Percentiles rank a stretch among this genome's conserved stretches.
These are phyloP conservation scores for Philereme transversata DNA, from an alignment of 2,888 invertebrate species.

Conservation along the genomic window DNA sequence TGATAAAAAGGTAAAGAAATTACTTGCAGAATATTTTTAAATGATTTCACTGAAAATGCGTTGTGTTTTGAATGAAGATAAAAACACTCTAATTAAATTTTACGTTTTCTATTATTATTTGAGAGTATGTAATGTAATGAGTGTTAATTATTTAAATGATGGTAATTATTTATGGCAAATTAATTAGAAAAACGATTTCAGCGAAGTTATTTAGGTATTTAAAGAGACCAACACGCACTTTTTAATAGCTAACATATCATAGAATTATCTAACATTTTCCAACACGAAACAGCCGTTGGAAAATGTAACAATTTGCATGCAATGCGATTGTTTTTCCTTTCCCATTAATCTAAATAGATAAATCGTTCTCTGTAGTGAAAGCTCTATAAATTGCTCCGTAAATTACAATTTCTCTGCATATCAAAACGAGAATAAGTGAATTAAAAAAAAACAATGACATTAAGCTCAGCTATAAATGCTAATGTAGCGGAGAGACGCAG, in stretches of 20 bases:
- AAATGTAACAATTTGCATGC: conserved; percentile 24
- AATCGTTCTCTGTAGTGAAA: conserved; percentile 28
- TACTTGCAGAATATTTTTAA: no score
- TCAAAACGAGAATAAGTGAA: conserved; percentile 39
- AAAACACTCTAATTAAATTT: no score
- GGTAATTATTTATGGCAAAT: conserved; percentile 18
- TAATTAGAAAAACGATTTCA: conserved; percentile 11
- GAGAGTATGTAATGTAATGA: conserved; percentile 5
- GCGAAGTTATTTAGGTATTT: conserved; percentile 5
- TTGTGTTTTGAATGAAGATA: no score
- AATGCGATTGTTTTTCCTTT: conserved; percentile 16
- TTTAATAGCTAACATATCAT: conserved; percentile 16
- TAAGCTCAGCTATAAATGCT: conserved; percentile 44
- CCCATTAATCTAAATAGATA: conserved; percentile 9
- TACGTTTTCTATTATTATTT: no score
- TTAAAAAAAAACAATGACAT: conserved; percentile 42
- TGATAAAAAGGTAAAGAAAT: conserved; percentile 3
- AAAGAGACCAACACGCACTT: conserved; percentile 32
- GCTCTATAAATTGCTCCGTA: conserved; percentile 22
- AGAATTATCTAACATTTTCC: conserved; percentile 10
- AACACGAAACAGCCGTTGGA: conserved; percentile 6
- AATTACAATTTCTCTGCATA: conserved; percentile 27
- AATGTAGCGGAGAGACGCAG: conserved; percentile 46
- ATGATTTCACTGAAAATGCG: no score
- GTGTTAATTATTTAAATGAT: conserved; percentile 20